These are phyloP conservation scores for Synanthedon tipuliformis DNA, from an alignment of 2,888 invertebrate genomes.

Conservation along the genomic window DNA sequence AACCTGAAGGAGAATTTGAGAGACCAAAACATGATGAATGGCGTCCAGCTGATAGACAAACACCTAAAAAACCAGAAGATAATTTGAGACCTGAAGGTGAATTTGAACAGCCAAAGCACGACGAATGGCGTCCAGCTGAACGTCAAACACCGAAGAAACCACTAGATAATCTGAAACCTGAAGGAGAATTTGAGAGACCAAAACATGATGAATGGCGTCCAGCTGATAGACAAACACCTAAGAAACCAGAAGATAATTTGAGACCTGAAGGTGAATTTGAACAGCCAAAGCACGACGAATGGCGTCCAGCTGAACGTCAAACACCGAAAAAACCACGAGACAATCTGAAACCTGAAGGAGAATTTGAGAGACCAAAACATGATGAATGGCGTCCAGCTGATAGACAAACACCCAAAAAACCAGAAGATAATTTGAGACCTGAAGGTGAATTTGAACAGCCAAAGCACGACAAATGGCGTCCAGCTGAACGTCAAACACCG, in stretches of 20 bases:
- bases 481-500: constrained; percentile 41
- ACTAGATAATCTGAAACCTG: constrained; percentile 55
- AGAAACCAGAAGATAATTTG: constrained; percentile 69
- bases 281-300: constrained; percentile 32
- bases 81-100: too few species aligned
- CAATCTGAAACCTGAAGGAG: constrained; percentile 71
- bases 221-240: constrained; percentile 31
- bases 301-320: constrained; percentile 36
- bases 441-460: constrained; percentile 62
- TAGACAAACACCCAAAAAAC: constrained; percentile 38
- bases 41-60: constrained; percentile 29
- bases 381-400: constrained; percentile 42
- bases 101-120: background rate
- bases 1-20: constrained; percentile 70
- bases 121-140: constrained; percentile 40
- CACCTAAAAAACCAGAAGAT: constrained; percentile 20
- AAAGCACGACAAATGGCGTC: constrained; percentile 30
- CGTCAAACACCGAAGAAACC: constrained; percentile 37
- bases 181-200: constrained; percentile 44
- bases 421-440: constrained; percentile 61
- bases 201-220: constrained; percentile 27
- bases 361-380: constrained; percentile 56
- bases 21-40: constrained; percentile 36
- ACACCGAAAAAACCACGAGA: constrained; percentile 20
- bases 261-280: constrained; percentile 62